Evolutionary conservation across 1,140 invertebrate species (phyloP), one percentile per base, ranked within the genome.

Genomic region (Drosophila kohkoa): DNA sequence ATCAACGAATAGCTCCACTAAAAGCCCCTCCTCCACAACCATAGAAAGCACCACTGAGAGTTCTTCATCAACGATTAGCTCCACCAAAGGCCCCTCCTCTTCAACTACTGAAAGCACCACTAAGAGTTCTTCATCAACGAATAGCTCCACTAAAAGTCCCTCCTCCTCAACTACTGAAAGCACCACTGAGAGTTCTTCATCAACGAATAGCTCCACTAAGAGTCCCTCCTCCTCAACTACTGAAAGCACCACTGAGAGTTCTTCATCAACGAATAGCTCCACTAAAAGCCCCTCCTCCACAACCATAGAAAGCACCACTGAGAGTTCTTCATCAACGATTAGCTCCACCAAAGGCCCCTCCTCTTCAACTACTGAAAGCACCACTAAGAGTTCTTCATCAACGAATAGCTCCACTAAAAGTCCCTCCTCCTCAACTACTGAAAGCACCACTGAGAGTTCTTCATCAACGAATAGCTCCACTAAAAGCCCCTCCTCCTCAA

Each of bases 171-270:
- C 32, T 8, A 35, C 8, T 7, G 32, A 35, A 2, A 8, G 32
- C 32, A 35, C 6, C 7, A 35, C 32, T 7, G 8, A 35, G 7
- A 35, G 32, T 11, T 55, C 49, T 38, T 46, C 48, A 1, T 20
- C 59, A 4, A 43, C 49, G 1, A 41, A 55, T 0, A 41, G 52
- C 43, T 15, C 8, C 8, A 67, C 64, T 0, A 52, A 67, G 1
- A 67, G 43, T 0, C 58, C 65, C 4, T 58, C 54, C n/a, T 67
- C 55, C 1, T 25, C 57, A 11, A 13, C 30, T 2, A 15, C 28
- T 5, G 59, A 54, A 3, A 63, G 58, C 41, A 5, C 16, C 1
- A 55, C 59, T 0, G 48, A 63, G 8, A 48, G 38, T 11, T 43
- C 64, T 35, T 8, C 32, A 8, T 35, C 32, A 8, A 35, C 7